Base-by-base conservation (phyloP, 1,140 invertebrate genomes). In the Drosophila tani region DNA sequence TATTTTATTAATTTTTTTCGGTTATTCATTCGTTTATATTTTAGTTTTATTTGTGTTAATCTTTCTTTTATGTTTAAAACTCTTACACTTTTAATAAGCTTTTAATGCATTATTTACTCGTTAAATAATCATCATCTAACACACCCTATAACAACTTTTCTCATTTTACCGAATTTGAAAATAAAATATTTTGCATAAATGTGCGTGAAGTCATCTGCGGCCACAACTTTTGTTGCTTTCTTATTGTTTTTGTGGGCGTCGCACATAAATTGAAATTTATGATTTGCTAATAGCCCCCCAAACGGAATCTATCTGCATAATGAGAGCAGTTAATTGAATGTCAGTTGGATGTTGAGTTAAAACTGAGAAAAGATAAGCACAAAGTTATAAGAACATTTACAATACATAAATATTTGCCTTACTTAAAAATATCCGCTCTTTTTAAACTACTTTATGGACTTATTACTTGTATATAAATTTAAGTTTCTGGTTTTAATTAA, bases 181-280 rank as follows among this genome's bases (percentile, higher is more conserved):
- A 80, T 60, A 59, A 47, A 24, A 51, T 68, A 38, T 68, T 88
- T 88, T 88, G 74, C 81, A 88, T 88, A 88, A 84, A 75, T 81
- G 69, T 75, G 66, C 71, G 76, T 80, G 80, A 86, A 86, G 55
- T 85, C 74, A 74, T 65, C 56, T 73, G 49, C 71, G 32, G 51
- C 24, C 27, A 38, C 1, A 50, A 66, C 21, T 51, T 38, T 68
- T 67, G 38, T 75, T 66, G 45, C 43, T 73, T 70, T 79, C 27
- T 68, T 76, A 57, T 58, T 68, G 47, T 83, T 80, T 46, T 82
- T 81, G 84, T 87, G 58, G 77, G 71, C 59, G 63, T 59, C 24
- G 65, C 56, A 80, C 53, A 80, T 77, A 87, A 87, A 87, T 87
- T 87, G 80, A 87, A 87, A 87, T 87, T 80, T 73, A 87, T 87